Evolutionary conservation across 2,888 invertebrate species (phyloP), one percentile per base, ranked within the genome.

Genomic region (Copidosoma aretas): DNA sequence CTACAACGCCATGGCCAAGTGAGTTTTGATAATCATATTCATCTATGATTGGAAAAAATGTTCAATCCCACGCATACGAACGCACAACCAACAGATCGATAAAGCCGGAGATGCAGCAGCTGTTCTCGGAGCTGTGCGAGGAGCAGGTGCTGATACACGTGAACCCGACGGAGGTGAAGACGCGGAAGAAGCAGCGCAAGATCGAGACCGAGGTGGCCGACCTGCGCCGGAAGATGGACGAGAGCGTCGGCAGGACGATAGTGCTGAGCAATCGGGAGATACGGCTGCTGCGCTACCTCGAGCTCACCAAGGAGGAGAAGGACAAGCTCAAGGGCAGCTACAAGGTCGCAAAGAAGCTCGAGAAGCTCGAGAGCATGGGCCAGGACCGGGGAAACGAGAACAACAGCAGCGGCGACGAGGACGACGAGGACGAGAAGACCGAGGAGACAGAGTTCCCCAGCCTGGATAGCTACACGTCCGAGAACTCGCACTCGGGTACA

Each of bases 231-330:
- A 94, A 95, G 85, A 85, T 96, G 78, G 89, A 91, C 62, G 92
- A 92, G 81, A 90, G 92, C 5, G 91, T 91, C 57, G 84, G 85
- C 46, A 93, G 93, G 80, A 94, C 93, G 81, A 91, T 96, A 81
- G 96, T 96, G 60, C 86, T 96, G 71, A 95, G 94, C 81, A 96
- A 96, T 83, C 88, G 96, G 75, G 96, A 96, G 86, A 95, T 96
- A 77, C 88, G 95, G 77, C 86, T 96, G 70, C 86, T 96, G 73
- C 91, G 93, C 79, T 94, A 95, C 84, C 89, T 96, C 83, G 94
- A 95, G 78, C 88, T 96, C 62, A 95, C 95, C 21, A 94, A 95
- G 77, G 95, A 95, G 74, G 95, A 96, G 80, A 94, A 95, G 78
- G 95, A 95, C 76, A 95, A 95, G 81, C 85, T 96, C 21, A 95